Evolutionary conservation across 2,888 invertebrate genomes (phyloP), one percentile per base, ranked within the genome.

Genomic region (Drosophila infuscata): DNA sequence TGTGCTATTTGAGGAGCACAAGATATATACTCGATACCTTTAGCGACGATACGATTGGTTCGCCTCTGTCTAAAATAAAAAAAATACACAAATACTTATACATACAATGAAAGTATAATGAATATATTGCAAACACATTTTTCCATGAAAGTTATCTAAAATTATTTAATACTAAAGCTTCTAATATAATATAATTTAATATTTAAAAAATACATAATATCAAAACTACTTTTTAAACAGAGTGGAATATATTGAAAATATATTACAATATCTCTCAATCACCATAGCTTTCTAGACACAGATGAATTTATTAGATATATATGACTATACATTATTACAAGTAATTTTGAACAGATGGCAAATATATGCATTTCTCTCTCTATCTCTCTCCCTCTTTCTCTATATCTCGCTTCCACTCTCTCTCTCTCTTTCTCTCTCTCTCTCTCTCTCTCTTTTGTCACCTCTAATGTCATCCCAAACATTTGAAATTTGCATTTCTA

Each of bases 1-100:
- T 74, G 63, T 63, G 69, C 60, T 54, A 65, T 62, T 70, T 77
- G 53, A n/a, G 12, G 56, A 20, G 33, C 15, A 46, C 20, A 49
- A 49, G 52, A 63, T 38, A 25, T 12, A 29, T 43, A 62, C 64
- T 65, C 59, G 65, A 79, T 70, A 73, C 56, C 56, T 65, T 70
- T 62, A 68, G 66, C 63, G 41, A 56, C 65, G 66, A 64, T 66
- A 69, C 57, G 49, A 69, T 32, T 7, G 3, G 7, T 7, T 36
- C 15, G 17, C 17, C 36, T 7, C 15, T 36, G 38, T 38, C 38
- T 17, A 7, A 38, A 46, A 12, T 46, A 20, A 46, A 46, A n/a
- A 3, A 20, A 12, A n/a, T n/a, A n/a, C n/a, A n/a, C n/a, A n/a
- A n/a, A n/a, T n/a, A n/a, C n/a, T n/a, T n/a, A n/a, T n/a, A n/a